Base-by-base conservation (phyloP, 2,113 vertebrate species). In the Camarhynchus parvulus region DNA sequence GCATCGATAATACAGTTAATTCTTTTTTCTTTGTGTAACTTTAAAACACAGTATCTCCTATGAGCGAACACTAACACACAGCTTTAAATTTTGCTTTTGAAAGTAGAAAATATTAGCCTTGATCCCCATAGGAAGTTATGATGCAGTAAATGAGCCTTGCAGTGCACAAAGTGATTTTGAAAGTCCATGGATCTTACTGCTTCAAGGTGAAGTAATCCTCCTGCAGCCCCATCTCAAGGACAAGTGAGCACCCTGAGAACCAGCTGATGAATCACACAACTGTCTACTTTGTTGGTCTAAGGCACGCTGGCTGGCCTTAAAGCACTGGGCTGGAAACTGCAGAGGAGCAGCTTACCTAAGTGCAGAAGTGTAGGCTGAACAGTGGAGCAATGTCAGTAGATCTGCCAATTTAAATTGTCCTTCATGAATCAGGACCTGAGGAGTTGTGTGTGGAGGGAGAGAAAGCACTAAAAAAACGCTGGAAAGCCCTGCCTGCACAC, bases 381-480 rank as follows among this genome's bases (percentile, higher is more conserved):
- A 46, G 59, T 27, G 12, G 33, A 69, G 42, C 44, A 61, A 42
- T 16, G 25, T 59, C 52, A 83, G 56, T 39, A 42, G 27, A 78
- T 75, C 61, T 82, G 52, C 47, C 74, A 59, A 35, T 67, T 62
- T 58, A 66, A 78, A 66, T 63, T 41, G 61, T 55, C 47, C 63
- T 83, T 75, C 25, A 21, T n/a, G 69, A 89, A 20, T 78, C 55
- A 52, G 55, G 78, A 66, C 31, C 16, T 31, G 37, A 82, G n/a
- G 17, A 21, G 17, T 11, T 4, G 22, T 27, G 22, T 24, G 13
- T 27, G 20, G 39, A 72, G 27, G 25, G 42, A 72, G 42, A 69
- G 1, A 37, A 28, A 33, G 18, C 13, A 23, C 31, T 20, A 53
- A 44, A 22, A 53, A 44, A 22, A 21, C 0, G 0, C 22, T 39